These are phyloP conservation scores for Drosophila chauvacae DNA, from an alignment of 1,140 invertebrate species.

Conservation along the genomic window DNA sequence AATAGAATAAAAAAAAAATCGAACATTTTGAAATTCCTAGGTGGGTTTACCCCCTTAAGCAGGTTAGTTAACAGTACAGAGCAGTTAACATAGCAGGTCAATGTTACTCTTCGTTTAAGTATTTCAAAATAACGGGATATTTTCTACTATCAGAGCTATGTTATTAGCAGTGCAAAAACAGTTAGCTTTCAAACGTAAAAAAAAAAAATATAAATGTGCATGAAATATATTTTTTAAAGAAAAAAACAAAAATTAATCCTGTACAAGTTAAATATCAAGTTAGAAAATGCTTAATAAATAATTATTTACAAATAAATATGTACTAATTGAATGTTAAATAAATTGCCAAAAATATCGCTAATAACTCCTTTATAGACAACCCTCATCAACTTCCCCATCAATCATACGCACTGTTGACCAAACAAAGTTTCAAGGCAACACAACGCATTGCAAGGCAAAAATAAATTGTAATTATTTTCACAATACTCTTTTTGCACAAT, in stretches of 20 bases:
- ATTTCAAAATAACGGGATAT: conserved; percentile 55
- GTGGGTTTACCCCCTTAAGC: no score
- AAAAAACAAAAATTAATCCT: background rate
- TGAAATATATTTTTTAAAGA: background rate
- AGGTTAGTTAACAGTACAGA: conserved; percentile 1
- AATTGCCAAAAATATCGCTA: background rate
- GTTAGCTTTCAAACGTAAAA: background rate
- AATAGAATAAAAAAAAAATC: no score
- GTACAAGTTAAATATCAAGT: no score
- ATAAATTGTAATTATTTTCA: conserved; percentile 2
- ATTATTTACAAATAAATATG: background rate
- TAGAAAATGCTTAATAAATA: no score
- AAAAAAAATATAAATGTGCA: no score
- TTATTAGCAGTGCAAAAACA: background rate
- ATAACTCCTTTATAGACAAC: background rate
- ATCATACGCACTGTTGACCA: conserved; percentile 19
- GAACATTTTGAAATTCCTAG: no score
- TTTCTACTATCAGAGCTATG: background rate
- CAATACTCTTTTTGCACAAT: conserved; percentile 39
- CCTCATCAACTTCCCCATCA: conserved; percentile 9
- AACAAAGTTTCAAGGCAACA: conserved; percentile 1
- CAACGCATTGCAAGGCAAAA: background rate
- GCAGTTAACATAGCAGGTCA: background rate
- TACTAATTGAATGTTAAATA: no score
- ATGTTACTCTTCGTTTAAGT: background rate